phyloP scores from a whole-genome alignment of 2,113 vertebrate genomes.

The Sylvilagus bachmani region DNA sequence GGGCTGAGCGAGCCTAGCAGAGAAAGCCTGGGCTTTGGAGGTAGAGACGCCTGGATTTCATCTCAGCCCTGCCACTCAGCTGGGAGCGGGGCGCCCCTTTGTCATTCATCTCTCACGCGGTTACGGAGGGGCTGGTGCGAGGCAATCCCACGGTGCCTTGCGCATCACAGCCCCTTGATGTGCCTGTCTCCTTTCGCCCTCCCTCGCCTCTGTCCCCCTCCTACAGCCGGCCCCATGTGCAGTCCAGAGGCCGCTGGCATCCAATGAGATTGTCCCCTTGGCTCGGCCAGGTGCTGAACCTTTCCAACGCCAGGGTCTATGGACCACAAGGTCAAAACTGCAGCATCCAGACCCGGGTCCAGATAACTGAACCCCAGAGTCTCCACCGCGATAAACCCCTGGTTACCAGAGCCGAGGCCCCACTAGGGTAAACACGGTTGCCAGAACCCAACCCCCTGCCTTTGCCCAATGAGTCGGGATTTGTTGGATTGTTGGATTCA shows the following conservation, averaged over 20 bases:
- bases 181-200: background rate
- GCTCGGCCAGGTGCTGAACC: background rate
- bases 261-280: background rate
- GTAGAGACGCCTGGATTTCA: background rate
- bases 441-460: background rate
- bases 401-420: background rate
- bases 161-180: background rate
- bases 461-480: background rate
- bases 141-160: background rate
- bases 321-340: background rate
- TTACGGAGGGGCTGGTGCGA: background rate
- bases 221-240: background rate
- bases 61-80: background rate
- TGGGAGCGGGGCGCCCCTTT: background rate
- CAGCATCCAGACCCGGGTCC: background rate
- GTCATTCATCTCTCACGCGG: too few relatives aligned
- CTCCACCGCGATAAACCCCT: background rate
- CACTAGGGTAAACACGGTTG: background rate
- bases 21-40: background rate
- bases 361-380: background rate
- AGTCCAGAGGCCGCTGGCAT: background rate
- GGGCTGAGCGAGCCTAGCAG: background rate
- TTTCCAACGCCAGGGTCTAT: conserved; percentile 4
- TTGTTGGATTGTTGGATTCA: background rate
- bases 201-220: background rate